Evolutionary conservation across 2,113 vertebrate species (phyloP).

Genomic region (Chloroceryle aenea): DNA sequence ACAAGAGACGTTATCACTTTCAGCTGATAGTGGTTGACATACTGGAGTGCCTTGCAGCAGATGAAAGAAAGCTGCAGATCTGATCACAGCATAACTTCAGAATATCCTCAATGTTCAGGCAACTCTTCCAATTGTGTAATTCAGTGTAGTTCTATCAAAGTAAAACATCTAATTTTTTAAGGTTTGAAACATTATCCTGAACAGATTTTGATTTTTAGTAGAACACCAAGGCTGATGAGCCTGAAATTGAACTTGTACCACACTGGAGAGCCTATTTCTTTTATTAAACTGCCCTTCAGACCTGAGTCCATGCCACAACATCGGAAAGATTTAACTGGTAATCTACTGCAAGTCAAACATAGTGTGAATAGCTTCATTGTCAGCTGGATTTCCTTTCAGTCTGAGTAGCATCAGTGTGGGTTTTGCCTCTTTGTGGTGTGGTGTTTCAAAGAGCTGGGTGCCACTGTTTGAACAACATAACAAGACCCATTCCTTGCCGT

Average conservation of each 20-base stretch:
- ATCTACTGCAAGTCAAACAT: neutral
- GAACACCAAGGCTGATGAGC: neutral
- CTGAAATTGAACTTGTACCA: slow-evolving; percentile 4
- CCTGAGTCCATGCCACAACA: neutral
- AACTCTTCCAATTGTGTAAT: neutral
- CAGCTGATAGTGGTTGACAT: neutral
- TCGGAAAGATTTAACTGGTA: slow-evolving; percentile 8
- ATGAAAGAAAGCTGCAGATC: neutral
- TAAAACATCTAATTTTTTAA: neutral
- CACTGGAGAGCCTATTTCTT: neutral
- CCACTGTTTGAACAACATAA: neutral
- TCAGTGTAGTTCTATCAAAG: neutral
- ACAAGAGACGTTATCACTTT: neutral
- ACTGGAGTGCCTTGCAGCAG: neutral
- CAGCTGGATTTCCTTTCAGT: neutral
- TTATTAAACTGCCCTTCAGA: slow-evolving; percentile 10
- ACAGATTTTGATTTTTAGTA: slow-evolving; percentile 26
- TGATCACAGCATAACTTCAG: neutral
- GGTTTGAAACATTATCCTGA: neutral
- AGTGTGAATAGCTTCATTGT: neutral
- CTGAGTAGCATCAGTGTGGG: neutral
- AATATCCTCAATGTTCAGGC: neutral
- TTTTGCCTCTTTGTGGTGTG: neutral
- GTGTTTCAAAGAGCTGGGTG: neutral
- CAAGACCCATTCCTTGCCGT: neutral